A percentile compares a stretch with the other conserved stretches of the same genome.
phyloP scores from a whole-genome alignment of 1,140 invertebrate species.

The Medauroidea extradentata region DNA sequence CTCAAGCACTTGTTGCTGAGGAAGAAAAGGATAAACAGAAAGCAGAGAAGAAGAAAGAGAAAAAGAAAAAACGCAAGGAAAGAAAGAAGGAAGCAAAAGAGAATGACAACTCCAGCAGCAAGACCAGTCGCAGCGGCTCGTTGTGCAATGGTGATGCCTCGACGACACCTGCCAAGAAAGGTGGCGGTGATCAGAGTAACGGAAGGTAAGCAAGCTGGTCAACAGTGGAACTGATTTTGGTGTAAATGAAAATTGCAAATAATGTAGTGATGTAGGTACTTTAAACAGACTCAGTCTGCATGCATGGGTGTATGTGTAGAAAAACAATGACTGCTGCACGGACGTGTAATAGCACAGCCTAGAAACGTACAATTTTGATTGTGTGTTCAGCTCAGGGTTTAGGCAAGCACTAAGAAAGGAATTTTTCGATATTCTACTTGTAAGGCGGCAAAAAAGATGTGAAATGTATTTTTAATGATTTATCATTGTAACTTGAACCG shows the following conservation, averaged over 20 bases:
- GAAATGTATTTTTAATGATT: too few species aligned
- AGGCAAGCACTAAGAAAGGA: too few species aligned
- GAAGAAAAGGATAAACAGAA: conserved; percentile 1
- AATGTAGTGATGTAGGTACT: too few species aligned
- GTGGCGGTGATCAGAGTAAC: neutral
- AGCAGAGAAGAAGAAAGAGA: conserved; percentile 5
- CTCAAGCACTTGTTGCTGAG: conserved; percentile 8
- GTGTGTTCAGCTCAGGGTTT: too few species aligned
- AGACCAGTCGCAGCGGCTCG: neutral
- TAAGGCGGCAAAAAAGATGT: too few species aligned
- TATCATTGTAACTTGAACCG: too few species aligned
- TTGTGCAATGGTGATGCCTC: neutral
- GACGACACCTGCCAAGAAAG: neutral
- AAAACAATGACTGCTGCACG: too few species aligned
- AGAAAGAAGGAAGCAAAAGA: neutral
- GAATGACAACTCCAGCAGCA: neutral
- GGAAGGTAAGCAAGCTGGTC: conserved; percentile 1
- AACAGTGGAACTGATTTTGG: too few species aligned
- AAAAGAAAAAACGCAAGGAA: conserved; percentile 1
- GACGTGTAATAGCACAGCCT: neutral
- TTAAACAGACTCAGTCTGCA: too few species aligned
- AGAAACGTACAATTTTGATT: neutral
- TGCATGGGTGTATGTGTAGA: too few species aligned
- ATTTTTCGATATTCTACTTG: too few species aligned
- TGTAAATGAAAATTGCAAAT: too few species aligned